Evolutionary conservation across 2,113 vertebrate species (phyloP).

Genomic region (Oostethus manadensis): DNA sequence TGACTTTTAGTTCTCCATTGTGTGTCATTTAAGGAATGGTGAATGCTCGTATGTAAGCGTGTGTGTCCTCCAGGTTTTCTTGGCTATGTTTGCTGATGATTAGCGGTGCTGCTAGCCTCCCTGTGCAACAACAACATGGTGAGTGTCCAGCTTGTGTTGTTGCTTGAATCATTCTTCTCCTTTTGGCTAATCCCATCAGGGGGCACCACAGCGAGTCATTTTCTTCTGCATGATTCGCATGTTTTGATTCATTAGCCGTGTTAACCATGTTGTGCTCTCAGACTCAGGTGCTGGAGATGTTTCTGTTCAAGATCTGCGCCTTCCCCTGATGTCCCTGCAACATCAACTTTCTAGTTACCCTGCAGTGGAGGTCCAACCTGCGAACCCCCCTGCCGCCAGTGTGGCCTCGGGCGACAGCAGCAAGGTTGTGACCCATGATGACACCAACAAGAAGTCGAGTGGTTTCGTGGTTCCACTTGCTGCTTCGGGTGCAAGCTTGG

Average conservation of each 20-base stretch:
- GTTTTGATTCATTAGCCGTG: too few relatives aligned
- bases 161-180: not conserved
- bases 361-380: not conserved
- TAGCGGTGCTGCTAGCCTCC: conserved; percentile 1
- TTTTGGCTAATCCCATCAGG: too few relatives aligned
- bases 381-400: not conserved
- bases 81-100: conserved; percentile 29
- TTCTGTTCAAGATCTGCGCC: too few relatives aligned
- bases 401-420: too few relatives aligned
- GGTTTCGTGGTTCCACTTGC: not conserved
- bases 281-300: not conserved
- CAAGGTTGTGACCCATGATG: not conserved
- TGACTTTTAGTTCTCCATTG: not conserved
- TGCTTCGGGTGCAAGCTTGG: not conserved
- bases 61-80: conserved; percentile 3
- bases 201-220: too few relatives aligned
- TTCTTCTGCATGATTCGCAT: too few relatives aligned
- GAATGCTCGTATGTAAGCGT: too few relatives aligned
- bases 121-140: conserved; percentile 5
- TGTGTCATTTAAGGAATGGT: too few relatives aligned
- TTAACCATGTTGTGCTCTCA: not conserved
- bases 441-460: not conserved
- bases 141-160: not conserved
- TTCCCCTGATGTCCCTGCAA: not conserved
- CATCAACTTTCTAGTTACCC: not conserved